phyloP scores from a whole-genome alignment of 1,140 invertebrate genomes.

The Listronotus oregonensis region DNA sequence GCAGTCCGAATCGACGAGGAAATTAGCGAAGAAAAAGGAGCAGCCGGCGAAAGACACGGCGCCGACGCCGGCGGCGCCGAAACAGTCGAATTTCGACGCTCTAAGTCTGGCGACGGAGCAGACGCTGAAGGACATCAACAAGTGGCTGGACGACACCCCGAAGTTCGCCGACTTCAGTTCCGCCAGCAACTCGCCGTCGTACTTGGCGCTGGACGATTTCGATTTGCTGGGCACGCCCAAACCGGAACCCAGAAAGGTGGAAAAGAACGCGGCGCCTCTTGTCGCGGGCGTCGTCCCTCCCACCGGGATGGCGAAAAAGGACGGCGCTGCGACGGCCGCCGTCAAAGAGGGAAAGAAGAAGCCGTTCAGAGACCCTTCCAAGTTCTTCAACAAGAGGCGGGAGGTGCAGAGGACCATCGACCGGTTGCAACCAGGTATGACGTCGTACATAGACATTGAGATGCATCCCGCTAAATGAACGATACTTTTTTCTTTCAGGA shows the following conservation, averaged over 20 bases:
- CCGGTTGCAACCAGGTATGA: constrained; percentile 74
- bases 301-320: constrained; percentile 31
- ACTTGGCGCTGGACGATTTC: constrained; percentile 60
- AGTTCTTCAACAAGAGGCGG: constrained; percentile 63
- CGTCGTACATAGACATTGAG: not conserved
- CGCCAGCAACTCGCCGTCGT: constrained; percentile 72
- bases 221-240: constrained; percentile 48
- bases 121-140: constrained; percentile 85
- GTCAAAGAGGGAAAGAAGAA: constrained; percentile 52
- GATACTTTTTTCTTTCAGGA: constrained; percentile 62
- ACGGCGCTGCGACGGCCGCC: constrained; percentile 13
- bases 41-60: constrained; percentile 1
- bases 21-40: constrained; percentile 28
- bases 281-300: not conserved
- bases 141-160: constrained; percentile 84
- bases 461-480: not conserved
- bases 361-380: constrained; percentile 50
- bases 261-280: constrained; percentile 51
- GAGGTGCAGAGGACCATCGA: constrained; percentile 83
- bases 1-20: constrained; percentile 11
- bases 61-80: constrained; percentile 12
- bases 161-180: constrained; percentile 74
- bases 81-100: constrained; percentile 65
- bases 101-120: constrained; percentile 78
- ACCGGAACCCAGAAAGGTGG: constrained; percentile 49